phyloP scores from a whole-genome alignment of 92 coral and sea anemone genomes.

The Palythoa grandis region DNA sequence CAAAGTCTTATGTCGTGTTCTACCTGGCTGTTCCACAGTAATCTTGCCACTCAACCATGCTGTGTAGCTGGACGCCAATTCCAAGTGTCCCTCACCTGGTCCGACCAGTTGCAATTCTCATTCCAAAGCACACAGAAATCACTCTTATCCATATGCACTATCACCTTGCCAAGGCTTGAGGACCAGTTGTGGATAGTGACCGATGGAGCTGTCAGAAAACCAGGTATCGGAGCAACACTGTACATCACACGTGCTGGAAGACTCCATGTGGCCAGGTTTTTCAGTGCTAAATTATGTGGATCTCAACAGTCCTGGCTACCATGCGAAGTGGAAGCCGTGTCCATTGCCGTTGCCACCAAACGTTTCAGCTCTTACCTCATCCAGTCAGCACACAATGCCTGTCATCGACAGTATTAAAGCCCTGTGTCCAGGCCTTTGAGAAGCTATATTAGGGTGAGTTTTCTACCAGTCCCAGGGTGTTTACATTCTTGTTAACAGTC shows the following conservation, averaged over 20 bases:
- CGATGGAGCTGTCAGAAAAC: too few relatives aligned
- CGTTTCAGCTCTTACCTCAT: too few relatives aligned
- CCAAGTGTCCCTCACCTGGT: too few relatives aligned
- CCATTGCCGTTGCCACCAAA: conserved; percentile 49
- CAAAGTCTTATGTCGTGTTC: conserved; percentile 41
- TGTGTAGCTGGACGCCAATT: conserved; percentile 27
- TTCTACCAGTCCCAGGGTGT: conserved; percentile 63
- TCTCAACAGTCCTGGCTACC: too few relatives aligned
- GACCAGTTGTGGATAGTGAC: not conserved
- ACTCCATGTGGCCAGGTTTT: conserved; percentile 46
- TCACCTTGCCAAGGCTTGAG: not conserved
- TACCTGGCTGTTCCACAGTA: conserved; percentile 28
- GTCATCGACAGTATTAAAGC: conserved; percentile 32
- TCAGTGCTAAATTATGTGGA: conserved; percentile 57
- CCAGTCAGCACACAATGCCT: too few relatives aligned
- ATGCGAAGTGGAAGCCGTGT: conserved; percentile 34
- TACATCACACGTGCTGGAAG: conserved; percentile 37
- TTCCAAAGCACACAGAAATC: too few relatives aligned
- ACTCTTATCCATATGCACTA: not conserved
- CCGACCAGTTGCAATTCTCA: too few relatives aligned
- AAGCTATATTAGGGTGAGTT: conserved; percentile 60
- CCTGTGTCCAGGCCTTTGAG: conserved; percentile 39
- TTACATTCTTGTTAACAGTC: conserved; percentile 51
- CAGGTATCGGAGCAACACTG: not conserved
- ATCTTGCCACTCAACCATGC: conserved; percentile 44